Conservation (phyloP, 1,140 invertebrate genomes). For the Copidosoma floridanum region DNA sequence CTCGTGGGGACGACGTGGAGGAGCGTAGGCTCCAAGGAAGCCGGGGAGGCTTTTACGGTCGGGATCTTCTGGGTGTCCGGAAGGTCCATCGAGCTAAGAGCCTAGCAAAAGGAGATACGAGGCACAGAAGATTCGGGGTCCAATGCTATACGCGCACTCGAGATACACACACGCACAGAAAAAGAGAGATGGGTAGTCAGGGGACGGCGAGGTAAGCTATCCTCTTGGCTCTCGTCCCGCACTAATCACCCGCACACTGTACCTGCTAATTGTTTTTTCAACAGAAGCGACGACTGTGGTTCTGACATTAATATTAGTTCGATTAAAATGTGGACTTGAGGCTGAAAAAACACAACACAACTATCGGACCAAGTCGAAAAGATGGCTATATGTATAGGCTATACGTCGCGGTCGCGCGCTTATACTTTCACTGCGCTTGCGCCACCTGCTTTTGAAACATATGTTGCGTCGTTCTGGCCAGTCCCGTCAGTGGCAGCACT, state of each 20-base stretch:
- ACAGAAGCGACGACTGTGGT: conserved; percentile 89
- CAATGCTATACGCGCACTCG: too few relatives aligned
- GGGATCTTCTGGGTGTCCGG: too few relatives aligned
- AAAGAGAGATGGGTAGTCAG: too few relatives aligned
- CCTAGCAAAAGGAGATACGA: too few relatives aligned
- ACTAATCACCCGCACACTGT: conserved; percentile 31
- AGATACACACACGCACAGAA: too few relatives aligned
- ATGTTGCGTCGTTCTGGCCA: conserved; percentile 57
- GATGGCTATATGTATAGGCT: conserved; percentile 43
- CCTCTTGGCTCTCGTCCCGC: neutral
- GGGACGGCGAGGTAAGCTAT: too few relatives aligned
- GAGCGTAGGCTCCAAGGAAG: neutral
- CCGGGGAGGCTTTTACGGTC: neutral
- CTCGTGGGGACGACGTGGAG: conserved; percentile 1
- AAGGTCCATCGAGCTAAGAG: too few relatives aligned
- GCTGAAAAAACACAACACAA: conserved; percentile 50
- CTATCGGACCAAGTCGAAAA: conserved; percentile 53
- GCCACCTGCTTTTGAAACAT: conserved; percentile 48
- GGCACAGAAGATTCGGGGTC: too few relatives aligned
- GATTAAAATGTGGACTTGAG: conserved; percentile 57
- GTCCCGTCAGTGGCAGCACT: conserved; percentile 37
- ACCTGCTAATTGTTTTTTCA: conserved; percentile 95
- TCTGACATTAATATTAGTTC: conserved; percentile 82
- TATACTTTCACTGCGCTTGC: conserved; percentile 51
- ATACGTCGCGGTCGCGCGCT: conserved; percentile 38